Percentiles rank a stretch among this genome's conserved stretches.
These are phyloP conservation scores for Remorina albescens DNA, from an alignment of 2,797 vertebrate species.

Conservation along the genomic window DNA sequence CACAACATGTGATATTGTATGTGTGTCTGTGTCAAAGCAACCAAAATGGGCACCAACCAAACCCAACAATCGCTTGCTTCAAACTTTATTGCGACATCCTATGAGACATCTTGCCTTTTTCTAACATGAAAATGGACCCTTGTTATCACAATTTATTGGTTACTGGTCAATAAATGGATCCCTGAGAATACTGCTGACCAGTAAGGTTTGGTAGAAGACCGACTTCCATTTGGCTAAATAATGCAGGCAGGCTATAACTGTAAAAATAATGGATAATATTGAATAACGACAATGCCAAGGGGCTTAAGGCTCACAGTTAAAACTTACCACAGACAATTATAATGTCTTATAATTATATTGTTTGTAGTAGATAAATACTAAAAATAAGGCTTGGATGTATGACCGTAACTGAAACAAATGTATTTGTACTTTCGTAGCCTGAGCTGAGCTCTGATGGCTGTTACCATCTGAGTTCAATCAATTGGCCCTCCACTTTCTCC, in stretches of 20 bases:
- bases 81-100: not conserved
- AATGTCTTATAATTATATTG: too few relatives aligned
- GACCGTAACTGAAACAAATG: constrained; percentile 36
- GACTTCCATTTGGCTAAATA: constrained; percentile 68
- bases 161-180: constrained; percentile 27
- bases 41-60: not conserved
- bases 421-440: constrained; percentile 39
- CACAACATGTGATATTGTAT: too few relatives aligned
- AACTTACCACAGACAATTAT: constrained; percentile 31
- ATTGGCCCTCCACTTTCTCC: constrained; percentile 50
- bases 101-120: not conserved
- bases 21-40: not conserved
- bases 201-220: not conserved
- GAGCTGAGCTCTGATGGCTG: constrained; percentile 37
- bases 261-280: constrained; percentile 57
- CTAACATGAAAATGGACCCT: constrained; percentile 10
- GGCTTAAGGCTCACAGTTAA: constrained; percentile 59
- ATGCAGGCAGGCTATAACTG: constrained; percentile 69
- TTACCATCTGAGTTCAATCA: constrained; percentile 62
- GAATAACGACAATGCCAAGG: constrained; percentile 41
- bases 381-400: not conserved
- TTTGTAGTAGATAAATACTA: not conserved
- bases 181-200: constrained; percentile 19
- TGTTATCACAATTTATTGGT: constrained; percentile 9
- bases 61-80: not conserved